Evolutionary conservation across 1,140 invertebrate genomes (phyloP).

Genomic region (Drosophila oshimai): DNA sequence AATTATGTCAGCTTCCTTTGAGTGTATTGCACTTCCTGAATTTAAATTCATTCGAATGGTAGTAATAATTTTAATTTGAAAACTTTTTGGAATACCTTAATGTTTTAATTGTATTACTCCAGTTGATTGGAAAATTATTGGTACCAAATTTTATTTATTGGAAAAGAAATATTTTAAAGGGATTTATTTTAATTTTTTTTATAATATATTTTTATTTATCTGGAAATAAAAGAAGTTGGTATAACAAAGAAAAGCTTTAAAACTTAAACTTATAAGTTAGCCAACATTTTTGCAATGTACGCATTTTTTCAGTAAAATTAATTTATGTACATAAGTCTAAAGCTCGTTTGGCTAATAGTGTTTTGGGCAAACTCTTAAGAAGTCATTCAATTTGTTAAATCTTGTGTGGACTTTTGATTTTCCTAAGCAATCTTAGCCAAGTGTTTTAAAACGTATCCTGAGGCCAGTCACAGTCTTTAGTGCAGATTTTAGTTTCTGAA

Average conservation of each 20-base stretch:
- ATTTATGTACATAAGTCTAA: too few relatives aligned
- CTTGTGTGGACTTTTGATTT: neutral
- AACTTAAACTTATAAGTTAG: neutral
- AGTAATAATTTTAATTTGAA: too few relatives aligned
- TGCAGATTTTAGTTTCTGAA: conserved; percentile 28
- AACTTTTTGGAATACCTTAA: neutral
- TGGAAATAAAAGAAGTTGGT: too few relatives aligned
- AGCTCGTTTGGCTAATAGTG: neutral
- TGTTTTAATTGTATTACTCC: neutral
- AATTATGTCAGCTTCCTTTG: neutral
- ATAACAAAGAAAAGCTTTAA: neutral
- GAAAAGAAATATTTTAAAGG: too few relatives aligned
- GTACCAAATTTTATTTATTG: too few relatives aligned
- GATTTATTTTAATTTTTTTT: too few relatives aligned
- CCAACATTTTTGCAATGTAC: too few relatives aligned
- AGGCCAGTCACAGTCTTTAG: conserved; percentile 5
- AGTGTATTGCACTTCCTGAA: neutral
- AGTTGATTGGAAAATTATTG: neutral
- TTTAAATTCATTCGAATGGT: neutral
- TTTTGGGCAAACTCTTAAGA: neutral
- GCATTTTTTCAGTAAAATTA: neutral
- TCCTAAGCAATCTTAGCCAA: neutral
- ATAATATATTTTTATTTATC: too few relatives aligned
- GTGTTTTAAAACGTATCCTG: neutral
- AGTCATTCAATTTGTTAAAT: neutral